Evolutionary conservation across 1,140 invertebrate species (phyloP).

Genomic region (Delia radicum): DNA sequence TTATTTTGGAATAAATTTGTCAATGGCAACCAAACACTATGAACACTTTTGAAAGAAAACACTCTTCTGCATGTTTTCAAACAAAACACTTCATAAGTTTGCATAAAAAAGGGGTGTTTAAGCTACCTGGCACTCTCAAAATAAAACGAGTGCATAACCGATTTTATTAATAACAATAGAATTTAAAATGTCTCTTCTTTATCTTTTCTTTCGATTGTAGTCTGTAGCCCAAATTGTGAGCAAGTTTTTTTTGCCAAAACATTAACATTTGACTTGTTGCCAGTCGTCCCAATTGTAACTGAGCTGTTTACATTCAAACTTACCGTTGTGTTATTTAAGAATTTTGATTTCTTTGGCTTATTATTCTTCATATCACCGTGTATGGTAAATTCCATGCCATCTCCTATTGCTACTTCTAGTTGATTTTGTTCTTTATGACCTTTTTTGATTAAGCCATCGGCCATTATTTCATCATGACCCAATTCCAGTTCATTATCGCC

Average conservation of each 20-base stretch:
- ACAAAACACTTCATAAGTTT: too few species aligned
- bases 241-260: too few species aligned
- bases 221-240: not conserved
- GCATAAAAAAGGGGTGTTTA: too few species aligned
- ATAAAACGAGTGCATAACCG: not conserved
- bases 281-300: too few species aligned
- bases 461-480: constrained; percentile 73
- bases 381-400: constrained; percentile 89
- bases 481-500: constrained; percentile 65
- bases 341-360: constrained; percentile 69
- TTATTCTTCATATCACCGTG: constrained; percentile 79
- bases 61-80: too few species aligned
- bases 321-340: constrained; percentile 72
- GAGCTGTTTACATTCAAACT: too few species aligned
- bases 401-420: constrained; percentile 84
- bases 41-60: too few species aligned
- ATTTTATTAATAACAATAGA: not conserved
- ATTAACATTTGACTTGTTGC: too few species aligned
- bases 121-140: too few species aligned
- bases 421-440: constrained; percentile 87
- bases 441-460: constrained; percentile 79
- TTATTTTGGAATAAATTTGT: too few species aligned
- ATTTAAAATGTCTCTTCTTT: not conserved
- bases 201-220: not conserved
- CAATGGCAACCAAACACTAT: too few species aligned